These are phyloP conservation scores for Zoanthus sansibaricus DNA, from an alignment of 92 coral and sea anemone species.

Conservation along the genomic window DNA sequence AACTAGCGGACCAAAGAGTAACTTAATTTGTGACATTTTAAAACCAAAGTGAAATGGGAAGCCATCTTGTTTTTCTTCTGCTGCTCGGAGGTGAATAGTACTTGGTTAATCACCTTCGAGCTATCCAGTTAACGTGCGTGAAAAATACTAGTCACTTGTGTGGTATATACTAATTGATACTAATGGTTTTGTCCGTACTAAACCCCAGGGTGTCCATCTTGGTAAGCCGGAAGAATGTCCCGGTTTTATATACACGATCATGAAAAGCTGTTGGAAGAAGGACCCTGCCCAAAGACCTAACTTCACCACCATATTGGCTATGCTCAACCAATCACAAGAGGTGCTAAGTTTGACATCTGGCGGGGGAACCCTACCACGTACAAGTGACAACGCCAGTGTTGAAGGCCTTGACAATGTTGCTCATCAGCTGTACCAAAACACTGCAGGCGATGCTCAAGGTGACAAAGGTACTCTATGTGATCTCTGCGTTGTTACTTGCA, in stretches of 20 bases:
- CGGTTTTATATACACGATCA: slow-evolving; percentile 79
- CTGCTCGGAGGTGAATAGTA: too few species aligned
- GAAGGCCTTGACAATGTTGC: background rate
- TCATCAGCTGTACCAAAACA: slow-evolving; percentile 35
- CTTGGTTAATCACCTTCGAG: too few species aligned
- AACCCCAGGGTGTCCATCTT: slow-evolving; percentile 83
- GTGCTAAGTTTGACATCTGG: background rate
- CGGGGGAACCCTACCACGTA: slow-evolving; percentile 13
- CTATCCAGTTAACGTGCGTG: too few species aligned
- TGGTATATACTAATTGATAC: too few species aligned
- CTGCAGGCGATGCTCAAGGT: background rate
- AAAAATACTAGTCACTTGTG: too few species aligned
- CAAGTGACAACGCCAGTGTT: background rate
- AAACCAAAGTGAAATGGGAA: too few species aligned
- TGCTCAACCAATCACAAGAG: slow-evolving; percentile 73
- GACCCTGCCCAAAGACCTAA: slow-evolving; percentile 83
- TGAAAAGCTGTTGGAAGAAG: slow-evolving; percentile 89
- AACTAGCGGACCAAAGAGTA: too few species aligned
- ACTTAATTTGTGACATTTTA: too few species aligned
- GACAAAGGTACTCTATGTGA: background rate
- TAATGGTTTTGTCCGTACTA: background rate
- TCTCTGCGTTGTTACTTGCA: background rate
- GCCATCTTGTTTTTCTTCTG: too few species aligned
- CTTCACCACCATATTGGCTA: slow-evolving; percentile 75
- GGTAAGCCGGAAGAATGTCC: slow-evolving; percentile 97